Evolutionary conservation across 2,113 vertebrate genomes (phyloP), one percentile per base, ranked within the genome.

Genomic region (Calonectris borealis): DNA sequence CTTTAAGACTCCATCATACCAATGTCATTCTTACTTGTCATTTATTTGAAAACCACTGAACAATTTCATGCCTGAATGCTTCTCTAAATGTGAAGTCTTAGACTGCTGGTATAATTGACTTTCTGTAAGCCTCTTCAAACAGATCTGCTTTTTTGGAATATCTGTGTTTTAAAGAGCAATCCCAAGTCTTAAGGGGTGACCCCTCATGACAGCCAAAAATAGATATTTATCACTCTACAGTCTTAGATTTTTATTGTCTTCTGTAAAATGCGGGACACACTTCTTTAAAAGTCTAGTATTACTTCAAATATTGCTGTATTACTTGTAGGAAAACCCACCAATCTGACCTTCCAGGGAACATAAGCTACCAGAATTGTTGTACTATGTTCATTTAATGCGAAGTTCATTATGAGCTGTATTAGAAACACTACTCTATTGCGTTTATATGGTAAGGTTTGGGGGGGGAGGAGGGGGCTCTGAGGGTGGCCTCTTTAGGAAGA

Each of bases 1-100:
- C 57, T 71, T 87, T 79, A 82, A 79, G 52, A 65, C 29, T 76
- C 24, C 14, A 32, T 79, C 61, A 89, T 84, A 64, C 6, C 25
- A 64, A 38, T 87, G 87, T 87, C 46, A 89, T 82, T 91, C 65
- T 90, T 85, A 57, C 26, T 79, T 85, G 54, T 11, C 24, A 36
- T 88, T 92, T 82, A 69, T 75, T 90, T 94, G 54, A 95, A 90
- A 88, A 36, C 34, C 26, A 58, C 61, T 49, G 32, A 96, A 66
- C 29, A 92, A 66, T 76, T 83, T 85, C 58, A 80, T 80, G 27
- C 62, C 44, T 83, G 32, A 80, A 87, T 75, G 66, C 44, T 79
- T 75, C 75, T 83, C 44, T 83, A 69, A 87, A 68, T 81, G 36
- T 44, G 55, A 64, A 94, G 57, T 42, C 55, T 57, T 89, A 75